These are phyloP conservation scores for Gouania willdenowi DNA, from an alignment of 2,797 vertebrate species.

Conservation along the genomic window DNA sequence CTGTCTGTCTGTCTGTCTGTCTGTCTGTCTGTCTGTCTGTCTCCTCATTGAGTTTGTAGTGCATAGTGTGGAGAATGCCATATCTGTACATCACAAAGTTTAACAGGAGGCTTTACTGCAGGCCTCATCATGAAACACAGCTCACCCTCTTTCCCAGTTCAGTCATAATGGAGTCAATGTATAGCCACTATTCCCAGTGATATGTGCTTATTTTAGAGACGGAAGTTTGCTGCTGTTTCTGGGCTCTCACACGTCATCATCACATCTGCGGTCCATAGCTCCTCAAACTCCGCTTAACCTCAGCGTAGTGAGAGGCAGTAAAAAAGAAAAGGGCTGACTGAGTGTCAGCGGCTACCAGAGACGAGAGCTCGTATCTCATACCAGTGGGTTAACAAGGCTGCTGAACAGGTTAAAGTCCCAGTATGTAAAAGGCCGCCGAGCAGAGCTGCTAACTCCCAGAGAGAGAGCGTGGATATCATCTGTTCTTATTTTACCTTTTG, in stretches of 20 bases:
- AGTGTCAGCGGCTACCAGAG: conserved; percentile 34
- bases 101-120: background rate
- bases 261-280: conserved; percentile 53
- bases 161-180: conserved; percentile 10
- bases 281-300: conserved; percentile 48
- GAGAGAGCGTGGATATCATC: conserved; percentile 67
- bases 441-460: conserved; percentile 40
- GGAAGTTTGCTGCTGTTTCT: conserved; percentile 41
- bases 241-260: conserved; percentile 39
- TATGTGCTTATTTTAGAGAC: conserved; percentile 36
- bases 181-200: conserved; percentile 20
- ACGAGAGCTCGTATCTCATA: conserved; percentile 15
- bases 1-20: too few species aligned
- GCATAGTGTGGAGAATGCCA: too few species aligned
- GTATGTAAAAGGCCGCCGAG: conserved; percentile 16
- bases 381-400: conserved; percentile 38
- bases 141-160: background rate
- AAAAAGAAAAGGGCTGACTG: conserved; percentile 40
- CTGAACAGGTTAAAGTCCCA: conserved; percentile 32
- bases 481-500: conserved; percentile 85
- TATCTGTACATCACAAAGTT: background rate
- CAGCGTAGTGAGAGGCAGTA: conserved; percentile 36
- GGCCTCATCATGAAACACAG: background rate
- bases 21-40: too few species aligned
- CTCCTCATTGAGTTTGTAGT: too few species aligned